Base-by-base conservation (phyloP, 2,888 invertebrate genomes). In the Cataglyphis altisquamis region DNA sequence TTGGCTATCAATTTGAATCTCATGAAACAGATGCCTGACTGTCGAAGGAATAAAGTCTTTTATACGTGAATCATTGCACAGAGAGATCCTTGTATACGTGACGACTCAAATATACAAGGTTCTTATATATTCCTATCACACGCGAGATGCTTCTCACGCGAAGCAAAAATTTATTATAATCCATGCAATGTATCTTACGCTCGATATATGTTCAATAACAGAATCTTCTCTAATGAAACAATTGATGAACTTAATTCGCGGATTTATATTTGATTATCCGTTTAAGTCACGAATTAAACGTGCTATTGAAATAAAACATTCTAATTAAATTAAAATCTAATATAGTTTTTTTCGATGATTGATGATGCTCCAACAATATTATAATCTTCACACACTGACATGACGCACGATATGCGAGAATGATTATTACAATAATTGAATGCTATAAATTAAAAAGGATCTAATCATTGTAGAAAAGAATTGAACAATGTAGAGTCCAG, bases 111-210 rank as follows among this genome's bases (percentile, higher is more conserved):
- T 48, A 75, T 12, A 25, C 52, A 64, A 62, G 29, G 52, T 55
- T 12, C 41, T 41, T 39, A n/a, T n/a, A 21, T 67, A 41, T 41
- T 60, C 12, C 39, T 63, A 10, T 63, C 8, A 21, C 81, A 72
- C 80, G 74, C 73, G 45, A 72, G 73, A n/a, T 48, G 18, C 21
- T 60, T 72, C 60, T 57, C 80, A 36, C 70, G 73, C 78, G 32
- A 48, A 21, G 48, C 60, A 48, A 63, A 63, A 62, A 75, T 52
- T 75, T 66, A 52, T 66, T 39, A 18, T 52, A 52, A 52, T 52
- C 21, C 36, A 66, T 52, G 52, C 36, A 21, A 74, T 62, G n/a
- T 52, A 52, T 3, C 21, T 45, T 45, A 29, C 5, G 15, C 32
- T 21, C 41, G 18, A 39, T 75, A 39, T 75, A 52, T 18, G 21